A percentile compares a stretch with the other conserved stretches of the same genome.
phyloP scores from a whole-genome alignment of 2,888 invertebrate genomes.

The Diloba caeruleocephala region DNA sequence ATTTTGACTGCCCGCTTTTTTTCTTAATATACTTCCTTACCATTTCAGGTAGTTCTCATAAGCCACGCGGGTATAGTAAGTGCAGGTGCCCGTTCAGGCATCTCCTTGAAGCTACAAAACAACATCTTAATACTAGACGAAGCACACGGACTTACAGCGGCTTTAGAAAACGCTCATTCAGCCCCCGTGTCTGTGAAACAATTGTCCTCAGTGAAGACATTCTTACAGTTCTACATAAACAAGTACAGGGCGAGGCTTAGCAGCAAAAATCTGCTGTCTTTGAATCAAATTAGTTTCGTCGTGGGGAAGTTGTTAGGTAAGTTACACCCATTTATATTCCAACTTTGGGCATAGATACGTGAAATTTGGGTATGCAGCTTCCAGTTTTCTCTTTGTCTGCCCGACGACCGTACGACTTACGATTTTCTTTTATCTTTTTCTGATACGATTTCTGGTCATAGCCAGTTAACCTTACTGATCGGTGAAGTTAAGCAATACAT shows the following conservation, averaged over 20 bases:
- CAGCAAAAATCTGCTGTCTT: constrained; percentile 93
- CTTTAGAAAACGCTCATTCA: constrained; percentile 96
- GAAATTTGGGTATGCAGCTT: too few species aligned
- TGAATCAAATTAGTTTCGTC: constrained; percentile 95
- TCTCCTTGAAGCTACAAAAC: constrained; percentile 88
- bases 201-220: constrained; percentile 90
- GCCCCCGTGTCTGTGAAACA: constrained; percentile 92
- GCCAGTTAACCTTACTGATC: too few species aligned
- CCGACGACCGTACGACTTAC: too few species aligned
- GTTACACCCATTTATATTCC: constrained; percentile 23
- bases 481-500: too few species aligned
- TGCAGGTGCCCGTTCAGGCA: constrained; percentile 78
- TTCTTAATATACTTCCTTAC: not conserved
- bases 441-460: too few species aligned
- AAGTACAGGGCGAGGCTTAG: constrained; percentile 93
- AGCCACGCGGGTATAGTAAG: constrained; percentile 85
- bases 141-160: constrained; percentile 98
- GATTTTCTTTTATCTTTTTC: too few species aligned
- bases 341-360: not conserved
- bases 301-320: constrained; percentile 90
- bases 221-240: constrained; percentile 92
- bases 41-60: constrained; percentile 75
- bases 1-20: too few species aligned
- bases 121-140: constrained; percentile 97
- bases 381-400: too few species aligned